Percentiles rank a stretch among this genome's conserved stretches.
Conservation (phyloP, 2,113 vertebrate genomes). For the Hassar affinis region DNA sequence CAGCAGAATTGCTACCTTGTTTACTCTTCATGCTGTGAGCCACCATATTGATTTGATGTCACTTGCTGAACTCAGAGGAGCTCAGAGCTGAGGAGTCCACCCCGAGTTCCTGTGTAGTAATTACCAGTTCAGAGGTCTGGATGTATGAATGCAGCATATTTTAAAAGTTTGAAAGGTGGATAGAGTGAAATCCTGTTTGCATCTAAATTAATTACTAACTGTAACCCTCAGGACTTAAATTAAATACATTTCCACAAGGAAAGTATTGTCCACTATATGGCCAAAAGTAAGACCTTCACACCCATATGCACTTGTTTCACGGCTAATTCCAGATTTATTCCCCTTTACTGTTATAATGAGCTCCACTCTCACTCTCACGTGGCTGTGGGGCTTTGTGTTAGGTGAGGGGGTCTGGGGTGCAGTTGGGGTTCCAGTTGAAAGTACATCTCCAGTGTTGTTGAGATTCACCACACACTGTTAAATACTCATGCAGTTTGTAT, state of each 20-base stretch:
- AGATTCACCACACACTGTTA: not conserved
- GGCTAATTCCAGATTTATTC: not conserved
- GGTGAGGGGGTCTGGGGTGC: too few species aligned
- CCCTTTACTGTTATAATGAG: too few species aligned
- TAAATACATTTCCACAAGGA: not conserved
- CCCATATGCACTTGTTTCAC: not conserved
- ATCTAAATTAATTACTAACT: not conserved
- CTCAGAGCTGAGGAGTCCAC: not conserved
- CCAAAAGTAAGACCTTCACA: too few species aligned
- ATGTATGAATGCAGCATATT: not conserved
- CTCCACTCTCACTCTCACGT: too few species aligned
- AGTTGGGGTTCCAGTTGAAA: too few species aligned
- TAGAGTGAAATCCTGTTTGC: too few species aligned
- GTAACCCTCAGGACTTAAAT: not conserved
- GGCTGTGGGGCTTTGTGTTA: too few species aligned
- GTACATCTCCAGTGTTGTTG: not conserved
- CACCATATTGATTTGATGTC: not conserved
- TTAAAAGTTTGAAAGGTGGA: too few species aligned
- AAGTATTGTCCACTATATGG: not conserved
- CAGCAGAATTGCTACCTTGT: not conserved
- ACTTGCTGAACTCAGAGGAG: not conserved
- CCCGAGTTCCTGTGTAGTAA: too few species aligned
- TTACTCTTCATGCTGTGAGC: not conserved
- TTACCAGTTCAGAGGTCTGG: too few species aligned
- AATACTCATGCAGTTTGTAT: not conserved